phyloP scores from a whole-genome alignment of 1,140 invertebrate species.

The Drosophila serrata region DNA sequence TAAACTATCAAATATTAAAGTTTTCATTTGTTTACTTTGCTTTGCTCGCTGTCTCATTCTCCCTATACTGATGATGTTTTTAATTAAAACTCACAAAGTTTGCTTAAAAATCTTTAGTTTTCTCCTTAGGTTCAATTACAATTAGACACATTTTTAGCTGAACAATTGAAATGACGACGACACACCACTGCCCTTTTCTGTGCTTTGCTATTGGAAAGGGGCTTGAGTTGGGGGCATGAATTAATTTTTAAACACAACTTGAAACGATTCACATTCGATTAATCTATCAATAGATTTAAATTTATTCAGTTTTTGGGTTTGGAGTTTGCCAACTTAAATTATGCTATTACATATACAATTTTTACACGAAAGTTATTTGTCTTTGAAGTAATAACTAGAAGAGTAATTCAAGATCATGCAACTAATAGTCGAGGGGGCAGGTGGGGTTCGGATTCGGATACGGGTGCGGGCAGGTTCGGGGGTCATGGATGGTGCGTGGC shows the following conservation, averaged over 20 bases:
- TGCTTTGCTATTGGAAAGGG: conserved; percentile 28
- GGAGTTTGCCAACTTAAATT: conserved; percentile 71
- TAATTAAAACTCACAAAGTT: conserved; percentile 79
- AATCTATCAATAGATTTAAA: conserved; percentile 60
- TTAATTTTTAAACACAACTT: conserved; percentile 61
- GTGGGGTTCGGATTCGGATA: neutral
- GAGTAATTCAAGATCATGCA: conserved; percentile 41
- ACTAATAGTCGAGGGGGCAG: conserved; percentile 16
- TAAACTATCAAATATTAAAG: conserved; percentile 83
- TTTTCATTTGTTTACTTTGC: conserved; percentile 44
- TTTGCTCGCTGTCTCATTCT: conserved; percentile 34
- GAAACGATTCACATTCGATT: conserved; percentile 60
- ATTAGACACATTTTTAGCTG: conserved; percentile 81
- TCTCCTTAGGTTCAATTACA: conserved; percentile 73
- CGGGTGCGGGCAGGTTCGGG: neutral
- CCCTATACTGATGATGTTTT: conserved; percentile 54
- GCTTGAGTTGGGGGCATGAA: conserved; percentile 36
- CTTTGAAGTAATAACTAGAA: conserved; percentile 81
- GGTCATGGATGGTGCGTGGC: conserved; percentile 46
- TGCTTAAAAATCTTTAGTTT: conserved; percentile 79
- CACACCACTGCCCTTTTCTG: conserved; percentile 31
- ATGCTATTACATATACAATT: conserved; percentile 81
- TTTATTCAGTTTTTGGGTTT: conserved; percentile 66
- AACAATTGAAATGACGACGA: conserved; percentile 69
- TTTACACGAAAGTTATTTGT: conserved; percentile 79